A percentile compares a stretch with the other conserved stretches of the same genome.
phyloP scores from a whole-genome alignment of 2,888 invertebrate genomes.

The Lithophane socia region DNA sequence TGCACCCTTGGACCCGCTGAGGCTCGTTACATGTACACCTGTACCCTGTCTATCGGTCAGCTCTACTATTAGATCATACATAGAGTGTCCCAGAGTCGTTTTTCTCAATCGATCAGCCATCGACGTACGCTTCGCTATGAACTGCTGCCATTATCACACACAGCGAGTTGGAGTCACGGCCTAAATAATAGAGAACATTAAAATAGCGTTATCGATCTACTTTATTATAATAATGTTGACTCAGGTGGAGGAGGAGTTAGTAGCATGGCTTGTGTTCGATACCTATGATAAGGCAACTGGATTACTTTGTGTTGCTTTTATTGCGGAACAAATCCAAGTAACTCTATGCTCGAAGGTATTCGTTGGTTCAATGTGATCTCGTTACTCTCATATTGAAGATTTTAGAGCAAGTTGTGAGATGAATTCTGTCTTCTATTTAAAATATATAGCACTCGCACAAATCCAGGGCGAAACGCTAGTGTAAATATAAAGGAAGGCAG shows the following conservation, averaged over 20 bases:
- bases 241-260: neutral
- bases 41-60: neutral
- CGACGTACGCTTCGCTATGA: no score
- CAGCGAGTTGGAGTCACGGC: neutral
- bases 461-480: slow-evolving; percentile 9
- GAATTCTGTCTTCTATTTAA: slow-evolving; percentile 19
- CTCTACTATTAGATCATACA: neutral
- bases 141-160: no score
- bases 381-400: neutral
- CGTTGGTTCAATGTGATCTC: neutral
- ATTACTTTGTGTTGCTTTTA: neutral
- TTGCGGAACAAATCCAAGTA: no score
- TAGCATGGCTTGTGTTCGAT: neutral
- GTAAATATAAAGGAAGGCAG: slow-evolving; percentile 46
- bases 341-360: neutral
- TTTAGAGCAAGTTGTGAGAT: neutral
- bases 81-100: neutral
- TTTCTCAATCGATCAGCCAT: no score
- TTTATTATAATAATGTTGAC: neutral
- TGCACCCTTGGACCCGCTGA: slow-evolving; percentile 16
- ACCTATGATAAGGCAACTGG: neutral
- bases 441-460: slow-evolving; percentile 19
- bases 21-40: neutral
- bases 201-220: no score
- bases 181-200: no score